phyloP scores from a whole-genome alignment of 1,140 invertebrate genomes.

The Drosophila mayri region DNA sequence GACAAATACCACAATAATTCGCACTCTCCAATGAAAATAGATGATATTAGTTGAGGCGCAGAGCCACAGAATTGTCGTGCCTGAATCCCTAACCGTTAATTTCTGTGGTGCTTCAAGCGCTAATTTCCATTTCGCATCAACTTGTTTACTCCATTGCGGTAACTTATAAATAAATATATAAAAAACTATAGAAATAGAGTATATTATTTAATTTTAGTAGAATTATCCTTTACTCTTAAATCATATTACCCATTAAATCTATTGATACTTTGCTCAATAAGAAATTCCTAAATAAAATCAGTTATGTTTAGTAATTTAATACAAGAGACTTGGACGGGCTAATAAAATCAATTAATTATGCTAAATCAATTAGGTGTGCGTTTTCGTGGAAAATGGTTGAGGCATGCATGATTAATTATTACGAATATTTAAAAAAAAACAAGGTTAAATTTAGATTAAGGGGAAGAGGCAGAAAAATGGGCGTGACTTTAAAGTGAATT shows the following conservation, averaged over 20 bases:
- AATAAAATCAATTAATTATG: slow-evolving; percentile 11
- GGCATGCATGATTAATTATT: background rate
- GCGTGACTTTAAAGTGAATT: background rate
- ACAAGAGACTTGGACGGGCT: background rate
- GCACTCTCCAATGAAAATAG: slow-evolving; percentile 23
- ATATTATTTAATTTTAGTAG: background rate
- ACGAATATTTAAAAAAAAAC: background rate
- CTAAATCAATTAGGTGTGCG: slow-evolving; percentile 1
- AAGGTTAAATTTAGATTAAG: background rate
- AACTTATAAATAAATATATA: background rate
- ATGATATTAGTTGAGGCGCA: slow-evolving; percentile 18
- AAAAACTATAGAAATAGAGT: background rate
- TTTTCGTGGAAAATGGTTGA: background rate
- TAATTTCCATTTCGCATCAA: slow-evolving; percentile 32
- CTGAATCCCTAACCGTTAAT: slow-evolving; percentile 17
- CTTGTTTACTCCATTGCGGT: slow-evolving; percentile 22
- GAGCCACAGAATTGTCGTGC: slow-evolving; percentile 13
- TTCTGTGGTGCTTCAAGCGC: slow-evolving; percentile 18
- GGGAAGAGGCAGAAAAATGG: background rate
- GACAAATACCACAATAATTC: slow-evolving; percentile 24
- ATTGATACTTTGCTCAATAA: too few species aligned
- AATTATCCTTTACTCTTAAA: too few species aligned
- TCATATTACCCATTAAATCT: background rate
- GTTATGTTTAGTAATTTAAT: slow-evolving; percentile 12
- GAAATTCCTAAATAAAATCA: background rate